Evolutionary conservation across 2,797 vertebrate genomes (phyloP).

Genomic region (Ptychadena robeensis): DNA sequence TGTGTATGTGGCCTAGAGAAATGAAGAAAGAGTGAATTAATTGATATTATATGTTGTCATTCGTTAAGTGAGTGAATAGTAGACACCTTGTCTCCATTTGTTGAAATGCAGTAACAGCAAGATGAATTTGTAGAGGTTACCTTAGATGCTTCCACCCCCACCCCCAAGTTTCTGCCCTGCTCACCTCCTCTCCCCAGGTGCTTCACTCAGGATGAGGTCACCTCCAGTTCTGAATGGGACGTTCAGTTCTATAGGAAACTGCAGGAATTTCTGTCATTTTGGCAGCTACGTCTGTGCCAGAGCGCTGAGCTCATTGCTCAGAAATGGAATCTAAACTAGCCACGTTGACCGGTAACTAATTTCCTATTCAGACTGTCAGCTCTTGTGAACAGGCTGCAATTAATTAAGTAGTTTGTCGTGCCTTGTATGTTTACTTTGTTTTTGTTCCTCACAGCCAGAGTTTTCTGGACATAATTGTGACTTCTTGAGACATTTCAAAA

Average conservation of each 20-base stretch:
- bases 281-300: constrained; percentile 62
- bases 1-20: too few relatives aligned
- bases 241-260: constrained; percentile 68
- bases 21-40: too few relatives aligned
- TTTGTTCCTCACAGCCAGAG: too few relatives aligned
- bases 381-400: too few relatives aligned
- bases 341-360: constrained; percentile 36
- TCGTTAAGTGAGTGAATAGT: too few relatives aligned
- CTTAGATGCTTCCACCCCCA: constrained; percentile 29
- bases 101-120: neutral
- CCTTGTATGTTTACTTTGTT: too few relatives aligned
- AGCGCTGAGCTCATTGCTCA: constrained; percentile 48
- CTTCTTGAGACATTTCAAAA: too few relatives aligned
- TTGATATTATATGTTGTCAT: too few relatives aligned
- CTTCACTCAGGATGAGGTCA: constrained; percentile 71
- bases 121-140: constrained; percentile 31
- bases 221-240: constrained; percentile 64
- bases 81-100: too few relatives aligned
- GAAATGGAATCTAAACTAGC: constrained; percentile 25
- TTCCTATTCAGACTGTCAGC: neutral
- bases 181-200: constrained; percentile 70
- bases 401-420: neutral
- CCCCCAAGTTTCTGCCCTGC: constrained; percentile 55
- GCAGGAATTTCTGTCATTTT: constrained; percentile 68
- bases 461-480: too few relatives aligned